Evolutionary conservation across 2,888 invertebrate species (phyloP), one percentile per base, ranked within the genome.

Genomic region (Latrodectus hesperus): DNA sequence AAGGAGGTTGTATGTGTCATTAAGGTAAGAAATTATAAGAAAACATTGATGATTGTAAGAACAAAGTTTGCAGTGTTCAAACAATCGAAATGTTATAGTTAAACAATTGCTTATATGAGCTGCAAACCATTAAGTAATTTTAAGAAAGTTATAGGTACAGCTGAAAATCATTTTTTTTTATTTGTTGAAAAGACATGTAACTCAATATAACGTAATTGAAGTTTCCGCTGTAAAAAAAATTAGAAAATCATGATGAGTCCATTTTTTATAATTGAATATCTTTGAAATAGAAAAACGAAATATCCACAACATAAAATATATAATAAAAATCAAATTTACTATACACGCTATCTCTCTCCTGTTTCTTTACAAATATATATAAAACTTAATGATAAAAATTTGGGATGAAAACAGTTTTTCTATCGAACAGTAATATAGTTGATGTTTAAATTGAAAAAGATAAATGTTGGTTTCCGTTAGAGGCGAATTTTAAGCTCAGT

Each of bases 271-370:
- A 87, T 87, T 87, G 86, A 87, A 87, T 87, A 80, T 87, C 76
- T 38, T 38, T 87, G 74, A 53, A 80, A 80, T 80, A 85, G 79
- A 80, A 72, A 68, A 60, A 86, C 67, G 80, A 73, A 80, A 75
- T 60, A 12, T 60, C 51, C 67, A 73, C 67, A 65, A 72, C 77
- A 72, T 77, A 87, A 87, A 87, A 87, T 81, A 81, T 87, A 81
- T 87, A 87, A 87, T 87, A 87, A 87, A 87, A 87, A 87, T 87
- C 86, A 87, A 87, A 87, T 87, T 87, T 87, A 87, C 86, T 81
- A 73, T 77, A 87, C 77, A 87, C 81, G 81, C 80, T 81, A 76
- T 81, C 76, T 87, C 67, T 87, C 77, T 76, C 72, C 72, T 53
- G 53, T 53, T 68, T 70, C 10, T 60, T 11, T n/a, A 60, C 60